phyloP scores from a whole-genome alignment of 2,113 vertebrate species.

The Python bivittatus region DNA sequence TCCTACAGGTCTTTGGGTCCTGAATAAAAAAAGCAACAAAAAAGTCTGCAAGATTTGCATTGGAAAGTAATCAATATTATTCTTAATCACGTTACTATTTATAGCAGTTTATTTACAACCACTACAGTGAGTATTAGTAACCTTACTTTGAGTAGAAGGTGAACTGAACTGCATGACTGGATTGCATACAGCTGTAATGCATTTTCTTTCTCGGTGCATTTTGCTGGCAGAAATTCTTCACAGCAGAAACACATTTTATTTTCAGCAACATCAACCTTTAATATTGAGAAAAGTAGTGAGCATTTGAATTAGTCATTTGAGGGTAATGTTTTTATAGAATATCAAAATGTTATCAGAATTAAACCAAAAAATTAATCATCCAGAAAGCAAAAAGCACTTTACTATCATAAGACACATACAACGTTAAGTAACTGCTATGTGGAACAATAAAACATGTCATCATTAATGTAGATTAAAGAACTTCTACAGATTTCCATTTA shows the following conservation, averaged over 20 bases:
- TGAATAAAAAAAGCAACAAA: not conserved
- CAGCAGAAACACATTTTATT: conserved; percentile 84
- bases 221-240: conserved; percentile 69
- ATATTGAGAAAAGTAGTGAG: conserved; percentile 33
- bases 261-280: conserved; percentile 75
- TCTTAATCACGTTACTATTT: not conserved
- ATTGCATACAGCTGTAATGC: conserved; percentile 76
- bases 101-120: not conserved
- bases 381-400: not conserved
- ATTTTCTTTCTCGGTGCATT: conserved; percentile 78
- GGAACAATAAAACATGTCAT: not conserved
- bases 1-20: not conserved
- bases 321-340: not conserved
- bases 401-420: not conserved
- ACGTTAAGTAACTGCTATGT: not conserved
- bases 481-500: not conserved
- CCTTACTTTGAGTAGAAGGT: conserved; percentile 83
- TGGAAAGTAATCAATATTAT: conserved; percentile 2
- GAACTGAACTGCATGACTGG: conserved; percentile 79
- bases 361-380: not conserved
- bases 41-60: not conserved
- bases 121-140: not conserved
- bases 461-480: not conserved
- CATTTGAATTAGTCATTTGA: not conserved
- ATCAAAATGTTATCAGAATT: not conserved